phyloP scores from a whole-genome alignment of 2,888 invertebrate genomes.

The Gisinianus flammeolus region DNA sequence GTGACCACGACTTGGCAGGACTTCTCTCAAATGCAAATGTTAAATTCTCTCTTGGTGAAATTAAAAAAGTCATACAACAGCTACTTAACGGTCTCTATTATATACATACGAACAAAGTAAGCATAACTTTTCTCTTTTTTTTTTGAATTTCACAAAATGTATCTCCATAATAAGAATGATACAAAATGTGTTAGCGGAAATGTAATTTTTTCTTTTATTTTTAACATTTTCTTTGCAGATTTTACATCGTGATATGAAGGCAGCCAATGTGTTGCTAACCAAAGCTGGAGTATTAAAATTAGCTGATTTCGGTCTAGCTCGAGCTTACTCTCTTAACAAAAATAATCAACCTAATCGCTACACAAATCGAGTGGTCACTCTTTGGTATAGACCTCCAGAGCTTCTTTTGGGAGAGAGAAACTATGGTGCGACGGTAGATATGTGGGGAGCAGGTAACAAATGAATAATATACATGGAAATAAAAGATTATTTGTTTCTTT shows the following conservation, averaged over 20 bases:
- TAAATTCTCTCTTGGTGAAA: conserved; percentile 94
- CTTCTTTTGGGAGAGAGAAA: conserved; percentile 76
- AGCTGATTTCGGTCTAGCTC: conserved; percentile 96
- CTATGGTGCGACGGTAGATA: conserved; percentile 95
- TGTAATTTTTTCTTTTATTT: conserved; percentile 23
- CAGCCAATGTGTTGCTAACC: conserved; percentile 96
- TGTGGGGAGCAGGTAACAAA: too few species aligned
- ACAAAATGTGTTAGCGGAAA: too few species aligned
- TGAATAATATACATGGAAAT: too few species aligned
- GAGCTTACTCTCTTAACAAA: conserved; percentile 89
- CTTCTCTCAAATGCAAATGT: conserved; percentile 92
- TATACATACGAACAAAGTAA: conserved; percentile 90
- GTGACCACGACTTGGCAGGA: conserved; percentile 97
- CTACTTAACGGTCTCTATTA: conserved; percentile 89
- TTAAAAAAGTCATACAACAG: conserved; percentile 92
- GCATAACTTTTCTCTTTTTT: too few species aligned
- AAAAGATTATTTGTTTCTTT: too few species aligned
- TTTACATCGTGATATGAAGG: conserved; percentile 96
- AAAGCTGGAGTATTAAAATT: conserved; percentile 92
- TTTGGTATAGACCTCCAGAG: conserved; percentile 84
- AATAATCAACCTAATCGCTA: conserved; percentile 85
- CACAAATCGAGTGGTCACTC: conserved; percentile 72
- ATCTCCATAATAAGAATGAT: too few species aligned
- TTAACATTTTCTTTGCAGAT: conserved; percentile 65
- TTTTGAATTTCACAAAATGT: too few species aligned